Evolutionary conservation across 2,113 vertebrate genomes (phyloP).

Genomic region (Gambusia affinis): DNA sequence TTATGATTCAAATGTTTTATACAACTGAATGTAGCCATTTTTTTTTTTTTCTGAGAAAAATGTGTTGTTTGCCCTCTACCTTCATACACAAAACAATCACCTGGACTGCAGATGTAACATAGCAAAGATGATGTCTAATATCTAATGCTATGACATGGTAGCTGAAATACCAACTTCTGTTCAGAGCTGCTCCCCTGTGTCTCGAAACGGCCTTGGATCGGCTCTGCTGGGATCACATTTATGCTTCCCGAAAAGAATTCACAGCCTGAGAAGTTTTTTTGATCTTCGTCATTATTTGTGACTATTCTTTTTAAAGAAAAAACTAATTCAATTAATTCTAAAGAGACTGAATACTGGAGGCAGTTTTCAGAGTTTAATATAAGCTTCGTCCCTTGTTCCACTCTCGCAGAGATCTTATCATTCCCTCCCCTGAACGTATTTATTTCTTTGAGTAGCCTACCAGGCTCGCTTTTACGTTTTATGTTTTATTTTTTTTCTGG

Average conservation of each 20-base stretch:
- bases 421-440: constrained; percentile 70
- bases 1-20: background rate
- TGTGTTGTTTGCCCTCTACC: background rate
- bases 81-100: background rate
- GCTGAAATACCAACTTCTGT: background rate
- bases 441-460: constrained; percentile 68
- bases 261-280: constrained; percentile 3
- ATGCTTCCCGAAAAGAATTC: background rate
- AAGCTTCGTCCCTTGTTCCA: constrained; percentile 26
- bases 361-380: constrained; percentile 22
- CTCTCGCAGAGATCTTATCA: constrained; percentile 33
- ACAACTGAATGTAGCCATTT: background rate
- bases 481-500: constrained; percentile 37
- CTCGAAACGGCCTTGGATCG: background rate
- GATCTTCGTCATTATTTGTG: constrained; percentile 4
- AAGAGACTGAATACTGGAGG: constrained; percentile 5
- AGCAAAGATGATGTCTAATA: no score
- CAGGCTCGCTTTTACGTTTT: constrained; percentile 39
- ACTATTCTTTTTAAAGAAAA: constrained; percentile 5
- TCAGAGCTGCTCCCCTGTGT: background rate
- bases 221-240: background rate
- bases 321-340: background rate
- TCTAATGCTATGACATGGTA: background rate
- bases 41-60: background rate
- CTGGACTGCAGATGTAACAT: background rate